Conservation (phyloP, 2,888 invertebrate genomes). For the Dasypogon diadema region DNA sequence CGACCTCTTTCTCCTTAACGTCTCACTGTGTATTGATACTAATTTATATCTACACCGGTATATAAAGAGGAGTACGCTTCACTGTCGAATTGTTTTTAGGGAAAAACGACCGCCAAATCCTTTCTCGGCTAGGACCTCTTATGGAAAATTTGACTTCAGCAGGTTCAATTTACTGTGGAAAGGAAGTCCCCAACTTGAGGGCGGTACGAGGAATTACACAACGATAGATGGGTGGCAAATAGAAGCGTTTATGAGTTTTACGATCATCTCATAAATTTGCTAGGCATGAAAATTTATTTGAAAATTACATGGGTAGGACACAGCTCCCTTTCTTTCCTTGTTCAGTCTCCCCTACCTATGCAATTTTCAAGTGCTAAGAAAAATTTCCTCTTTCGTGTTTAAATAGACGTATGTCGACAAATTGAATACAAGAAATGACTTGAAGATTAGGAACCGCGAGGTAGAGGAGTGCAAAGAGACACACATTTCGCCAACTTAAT, state of each 20-base stretch:
- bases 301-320: slow-evolving; percentile 51
- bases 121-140: slow-evolving; percentile 16
- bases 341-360: not conserved
- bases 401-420: slow-evolving; percentile 52
- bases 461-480: slow-evolving; percentile 3
- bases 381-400: slow-evolving; percentile 52
- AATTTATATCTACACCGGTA: slow-evolving; percentile 5
- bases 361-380: slow-evolving; percentile 50
- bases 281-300: slow-evolving; percentile 55
- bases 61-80: slow-evolving; percentile 5
- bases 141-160: slow-evolving; percentile 23
- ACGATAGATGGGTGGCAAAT: slow-evolving; percentile 42
- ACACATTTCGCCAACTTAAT: slow-evolving; percentile 54
- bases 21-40: slow-evolving; percentile 8
- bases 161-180: not conserved
- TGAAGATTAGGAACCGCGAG: slow-evolving; percentile 11
- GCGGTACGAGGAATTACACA: not conserved
- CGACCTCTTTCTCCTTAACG: slow-evolving; percentile 13
- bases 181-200: not conserved
- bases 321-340: slow-evolving; percentile 2
- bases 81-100: slow-evolving; percentile 26
- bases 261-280: slow-evolving; percentile 56
- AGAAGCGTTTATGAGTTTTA: slow-evolving; percentile 55
- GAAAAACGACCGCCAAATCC: slow-evolving; percentile 34
- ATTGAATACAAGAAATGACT: slow-evolving; percentile 54